Base-by-base conservation (phyloP, 2,797 vertebrate genomes). In the Lacerta bilineata region DNA sequence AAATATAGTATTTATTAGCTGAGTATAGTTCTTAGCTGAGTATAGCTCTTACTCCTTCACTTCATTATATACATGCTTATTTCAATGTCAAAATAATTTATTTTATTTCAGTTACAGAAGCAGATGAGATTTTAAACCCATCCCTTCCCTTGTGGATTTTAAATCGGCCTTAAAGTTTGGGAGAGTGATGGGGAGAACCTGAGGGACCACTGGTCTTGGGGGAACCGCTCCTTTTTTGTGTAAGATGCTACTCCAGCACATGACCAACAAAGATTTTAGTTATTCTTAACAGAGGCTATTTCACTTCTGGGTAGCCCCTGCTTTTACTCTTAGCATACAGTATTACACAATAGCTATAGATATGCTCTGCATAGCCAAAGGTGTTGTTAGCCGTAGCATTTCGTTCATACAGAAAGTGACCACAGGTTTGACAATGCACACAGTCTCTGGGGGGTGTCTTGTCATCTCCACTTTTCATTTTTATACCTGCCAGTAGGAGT, bases 401-500 rank as follows among this genome's bases (percentile, higher is more conserved):
- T 50, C 43, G 1, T 8, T 33, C 78, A 80, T 25, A 59, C 20
- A 2, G 61, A 23, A 64, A 64, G 20, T 64, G 61, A 64, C 20
- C 61, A 64, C 17, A 64, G 17, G 61, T 64, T 64, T 23, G 17
- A 23, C 61, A 64, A 23, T 64, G 5, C 61, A 5, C 61, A 64
- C 61, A 5, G 20, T 64, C 61, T 64, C 61, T n/a, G 66, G 66
- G 66, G 27, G 66, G 43, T 6, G 25, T 25, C 39, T 61, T 64
- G 8, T 64, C 9, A 36, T 74, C 11, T 83, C 41, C 10, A 29
- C 64, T 77, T 71, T 87, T 27, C 43, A 88, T 41, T 89, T 66
- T 84, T 78, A 0, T 11, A 77, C 81, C 84, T 93, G 91, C 91
- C 90, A 85, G 25, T 55, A 39, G 41, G 74, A 88, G 4, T 87